A percentile compares a stretch with the other conserved stretches of the same genome.
Evolutionary conservation across 1,140 invertebrate genomes (phyloP).

Genomic region (Bombus confusus): DNA sequence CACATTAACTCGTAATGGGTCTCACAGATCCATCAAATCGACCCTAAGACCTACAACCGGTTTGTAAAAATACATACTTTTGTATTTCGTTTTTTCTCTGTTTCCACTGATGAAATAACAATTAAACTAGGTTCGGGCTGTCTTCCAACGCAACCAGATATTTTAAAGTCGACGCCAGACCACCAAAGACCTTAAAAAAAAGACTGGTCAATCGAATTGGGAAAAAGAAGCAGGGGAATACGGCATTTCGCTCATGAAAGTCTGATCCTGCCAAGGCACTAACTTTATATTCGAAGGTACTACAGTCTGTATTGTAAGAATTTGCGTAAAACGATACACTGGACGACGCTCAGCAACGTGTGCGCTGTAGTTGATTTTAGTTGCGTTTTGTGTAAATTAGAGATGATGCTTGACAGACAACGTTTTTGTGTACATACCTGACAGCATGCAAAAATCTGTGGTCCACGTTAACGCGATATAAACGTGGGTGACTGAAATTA

Average conservation of each 20-base stretch:
- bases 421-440: slow-evolving; percentile 59
- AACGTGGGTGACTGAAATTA: slow-evolving; percentile 55
- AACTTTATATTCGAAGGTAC: slow-evolving; percentile 54
- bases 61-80: slow-evolving; percentile 54
- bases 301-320: slow-evolving; percentile 57
- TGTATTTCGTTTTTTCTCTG: slow-evolving; percentile 1
- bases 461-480: slow-evolving; percentile 31
- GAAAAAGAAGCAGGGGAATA: slow-evolving; percentile 36
- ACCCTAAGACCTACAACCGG: slow-evolving; percentile 80
- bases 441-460: slow-evolving; percentile 31
- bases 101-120: neutral
- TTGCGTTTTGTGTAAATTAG: slow-evolving; percentile 61
- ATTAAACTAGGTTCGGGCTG: slow-evolving; percentile 78
- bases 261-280: slow-evolving; percentile 61
- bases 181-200: slow-evolving; percentile 85
- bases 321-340: slow-evolving; percentile 26
- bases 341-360: slow-evolving; percentile 16
- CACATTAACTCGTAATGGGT: slow-evolving; percentile 90
- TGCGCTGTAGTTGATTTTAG: slow-evolving; percentile 45
- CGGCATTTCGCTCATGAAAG: slow-evolving; percentile 41
- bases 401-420: slow-evolving; percentile 51
- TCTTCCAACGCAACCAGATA: slow-evolving; percentile 88
- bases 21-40: slow-evolving; percentile 84
- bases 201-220: slow-evolving; percentile 57
- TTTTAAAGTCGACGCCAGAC: slow-evolving; percentile 92